Conservation (phyloP, 2,888 invertebrate species). For the Apamea epomidion region DNA sequence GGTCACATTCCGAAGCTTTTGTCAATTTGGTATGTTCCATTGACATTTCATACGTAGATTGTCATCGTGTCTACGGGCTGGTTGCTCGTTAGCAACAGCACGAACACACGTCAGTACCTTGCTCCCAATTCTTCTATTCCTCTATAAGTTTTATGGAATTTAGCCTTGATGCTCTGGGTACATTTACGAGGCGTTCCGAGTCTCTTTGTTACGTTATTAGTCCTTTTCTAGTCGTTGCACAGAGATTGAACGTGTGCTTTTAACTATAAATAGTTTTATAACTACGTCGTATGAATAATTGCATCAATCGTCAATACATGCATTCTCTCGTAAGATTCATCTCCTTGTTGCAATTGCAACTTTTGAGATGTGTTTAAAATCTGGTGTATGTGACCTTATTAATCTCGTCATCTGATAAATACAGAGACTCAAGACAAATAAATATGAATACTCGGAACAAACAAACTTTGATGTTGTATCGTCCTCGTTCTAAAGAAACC, state of each 20-base stretch:
- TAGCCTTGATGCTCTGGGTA: neutral
- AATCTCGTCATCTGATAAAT: constrained; percentile 23
- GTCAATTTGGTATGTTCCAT: constrained; percentile 49
- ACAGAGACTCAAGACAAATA: neutral
- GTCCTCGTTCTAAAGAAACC: neutral
- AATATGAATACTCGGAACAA: neutral
- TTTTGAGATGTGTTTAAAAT: constrained; percentile 25
- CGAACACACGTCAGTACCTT: constrained; percentile 4
- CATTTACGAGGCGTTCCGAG: neutral
- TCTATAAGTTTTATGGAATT: neutral
- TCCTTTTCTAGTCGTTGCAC: neutral
- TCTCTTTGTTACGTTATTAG: neutral
- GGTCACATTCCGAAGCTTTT: constrained; percentile 45
- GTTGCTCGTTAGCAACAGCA: constrained; percentile 35
- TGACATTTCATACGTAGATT: constrained; percentile 45
- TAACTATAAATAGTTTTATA: constrained; percentile 2
- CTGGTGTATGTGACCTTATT: constrained; percentile 43
- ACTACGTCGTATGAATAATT: constrained; percentile 15
- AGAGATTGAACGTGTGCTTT: neutral
- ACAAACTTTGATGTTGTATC: neutral
- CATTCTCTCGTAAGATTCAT: constrained; percentile 28
- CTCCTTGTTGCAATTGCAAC: constrained; percentile 35
- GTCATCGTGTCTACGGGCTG: constrained; percentile 25
- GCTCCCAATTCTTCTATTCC: neutral
- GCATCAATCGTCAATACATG: constrained; percentile 10